These are phyloP conservation scores for Psittacula derbiana DNA, from an alignment of 2,797 vertebrate genomes.

Conservation along the genomic window DNA sequence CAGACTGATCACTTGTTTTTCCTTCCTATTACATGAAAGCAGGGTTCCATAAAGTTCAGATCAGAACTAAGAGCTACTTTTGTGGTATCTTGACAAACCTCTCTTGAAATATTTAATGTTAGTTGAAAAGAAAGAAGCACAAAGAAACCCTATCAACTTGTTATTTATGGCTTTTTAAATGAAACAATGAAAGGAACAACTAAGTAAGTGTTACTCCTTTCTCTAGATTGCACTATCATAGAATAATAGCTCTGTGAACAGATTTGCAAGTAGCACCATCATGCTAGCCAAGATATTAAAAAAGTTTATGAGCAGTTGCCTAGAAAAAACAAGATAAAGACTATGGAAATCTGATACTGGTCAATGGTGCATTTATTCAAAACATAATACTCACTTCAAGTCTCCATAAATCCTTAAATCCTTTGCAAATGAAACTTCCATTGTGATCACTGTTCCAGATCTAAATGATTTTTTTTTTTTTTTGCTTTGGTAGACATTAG, in stretches of 20 bases:
- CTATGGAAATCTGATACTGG: constrained; percentile 72
- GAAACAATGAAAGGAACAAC: constrained; percentile 53
- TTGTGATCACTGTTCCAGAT: constrained; percentile 77
- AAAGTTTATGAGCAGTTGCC: constrained; percentile 74
- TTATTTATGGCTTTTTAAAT: constrained; percentile 45
- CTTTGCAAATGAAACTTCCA: constrained; percentile 63
- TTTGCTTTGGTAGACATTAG: constrained; percentile 50
- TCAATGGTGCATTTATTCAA: constrained; percentile 72
- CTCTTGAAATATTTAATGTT: not conserved
- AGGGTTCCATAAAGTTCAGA: not conserved
- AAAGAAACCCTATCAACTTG: not conserved
- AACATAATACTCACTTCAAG: constrained; percentile 57
- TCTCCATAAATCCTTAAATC: constrained; percentile 66
- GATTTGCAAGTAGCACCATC: constrained; percentile 69
- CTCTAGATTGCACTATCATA: constrained; percentile 34
- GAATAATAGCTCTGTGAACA: constrained; percentile 72
- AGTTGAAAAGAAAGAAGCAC: constrained; percentile 7
- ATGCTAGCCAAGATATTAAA: constrained; percentile 62
- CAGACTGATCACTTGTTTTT: not conserved
- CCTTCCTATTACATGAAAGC: not conserved
- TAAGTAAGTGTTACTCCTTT: constrained; percentile 53
- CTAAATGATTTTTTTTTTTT: constrained; percentile 57
- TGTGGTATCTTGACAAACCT: not conserved
- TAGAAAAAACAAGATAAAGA: constrained; percentile 73
- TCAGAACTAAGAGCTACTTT: not conserved